phyloP scores from a whole-genome alignment of 2,113 vertebrate species.

The Micromys minutus region DNA sequence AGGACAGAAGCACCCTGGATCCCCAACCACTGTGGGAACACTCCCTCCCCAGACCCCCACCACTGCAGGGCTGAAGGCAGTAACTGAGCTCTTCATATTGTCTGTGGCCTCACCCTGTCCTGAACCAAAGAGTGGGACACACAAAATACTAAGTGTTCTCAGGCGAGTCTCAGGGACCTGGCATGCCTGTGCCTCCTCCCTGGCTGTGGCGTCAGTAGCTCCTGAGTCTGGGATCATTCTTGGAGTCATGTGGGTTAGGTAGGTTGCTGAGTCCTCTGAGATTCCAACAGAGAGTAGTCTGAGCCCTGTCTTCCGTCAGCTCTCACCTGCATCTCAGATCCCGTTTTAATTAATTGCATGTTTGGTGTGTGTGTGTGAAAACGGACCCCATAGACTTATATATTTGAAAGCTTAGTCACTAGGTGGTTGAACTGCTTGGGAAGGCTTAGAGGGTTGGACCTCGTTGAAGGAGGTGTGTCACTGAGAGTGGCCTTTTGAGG shows the following conservation, averaged over 20 bases:
- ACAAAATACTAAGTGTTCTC: background rate
- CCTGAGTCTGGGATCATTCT: background rate
- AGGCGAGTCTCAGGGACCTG: background rate
- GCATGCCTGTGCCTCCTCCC: background rate
- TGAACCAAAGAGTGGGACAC: background rate
- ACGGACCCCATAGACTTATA: background rate
- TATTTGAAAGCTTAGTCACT: background rate
- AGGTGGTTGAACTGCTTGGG: background rate
- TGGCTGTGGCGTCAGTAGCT: background rate
- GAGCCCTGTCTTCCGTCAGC: background rate
- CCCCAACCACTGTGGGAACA: background rate
- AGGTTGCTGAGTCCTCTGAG: background rate
- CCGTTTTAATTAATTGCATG: background rate
- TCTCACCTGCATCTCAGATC: background rate
- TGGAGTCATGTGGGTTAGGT: background rate
- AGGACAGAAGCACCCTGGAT: background rate
- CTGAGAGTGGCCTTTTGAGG: background rate
- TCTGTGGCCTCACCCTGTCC: background rate
- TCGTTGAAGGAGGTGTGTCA: background rate
- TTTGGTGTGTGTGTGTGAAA: background rate
- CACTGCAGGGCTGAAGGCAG: background rate
- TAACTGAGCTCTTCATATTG: background rate
- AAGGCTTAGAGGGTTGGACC: background rate
- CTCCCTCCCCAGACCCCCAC: background rate
- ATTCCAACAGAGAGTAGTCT: too few species aligned